Conservation (phyloP, 2,888 invertebrate species). For the Nematopogon swammerdamellus region DNA sequence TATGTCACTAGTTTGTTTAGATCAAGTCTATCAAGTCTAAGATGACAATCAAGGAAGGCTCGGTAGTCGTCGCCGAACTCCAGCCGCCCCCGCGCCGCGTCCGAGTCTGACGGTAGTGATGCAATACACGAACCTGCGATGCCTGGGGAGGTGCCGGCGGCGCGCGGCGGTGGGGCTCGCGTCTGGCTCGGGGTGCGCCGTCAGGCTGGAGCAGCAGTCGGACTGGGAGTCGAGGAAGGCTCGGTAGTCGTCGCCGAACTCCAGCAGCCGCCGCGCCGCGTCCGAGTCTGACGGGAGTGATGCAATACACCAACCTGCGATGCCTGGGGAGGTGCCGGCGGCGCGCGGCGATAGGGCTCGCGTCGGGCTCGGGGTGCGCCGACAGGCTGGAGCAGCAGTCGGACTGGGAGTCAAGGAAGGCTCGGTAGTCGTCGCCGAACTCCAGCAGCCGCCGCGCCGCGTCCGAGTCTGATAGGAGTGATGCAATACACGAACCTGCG, state of each 20-base stretch:
- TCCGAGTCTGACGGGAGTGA: too few relatives aligned
- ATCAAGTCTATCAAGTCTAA: constrained; percentile 15
- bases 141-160: constrained; percentile 39
- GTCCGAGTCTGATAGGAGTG: constrained; percentile 50
- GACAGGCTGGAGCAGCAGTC: constrained; percentile 82
- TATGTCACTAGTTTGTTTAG: too few relatives aligned
- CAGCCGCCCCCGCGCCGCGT: constrained; percentile 75
- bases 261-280: constrained; percentile 74
- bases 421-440: constrained; percentile 88
- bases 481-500: not conserved
- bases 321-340: constrained; percentile 37
- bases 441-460: constrained; percentile 77
- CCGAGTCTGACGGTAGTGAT: constrained; percentile 80
- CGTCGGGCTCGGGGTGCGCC: constrained; percentile 53
- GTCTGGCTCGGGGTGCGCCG: constrained; percentile 58
- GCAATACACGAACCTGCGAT: too few relatives aligned
- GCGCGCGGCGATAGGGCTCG: constrained; percentile 34
- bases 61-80: constrained; percentile 91
- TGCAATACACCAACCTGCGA: too few relatives aligned
- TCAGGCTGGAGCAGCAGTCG: constrained; percentile 78
- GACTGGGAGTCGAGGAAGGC: constrained; percentile 88
- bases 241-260: constrained; percentile 89
- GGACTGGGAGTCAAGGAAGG: constrained; percentile 85
- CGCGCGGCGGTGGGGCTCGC: constrained; percentile 35
- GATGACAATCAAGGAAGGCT: constrained; percentile 82